Base-by-base conservation (phyloP, 2,888 invertebrate genomes). In the Melinaea menophilus region DNA sequence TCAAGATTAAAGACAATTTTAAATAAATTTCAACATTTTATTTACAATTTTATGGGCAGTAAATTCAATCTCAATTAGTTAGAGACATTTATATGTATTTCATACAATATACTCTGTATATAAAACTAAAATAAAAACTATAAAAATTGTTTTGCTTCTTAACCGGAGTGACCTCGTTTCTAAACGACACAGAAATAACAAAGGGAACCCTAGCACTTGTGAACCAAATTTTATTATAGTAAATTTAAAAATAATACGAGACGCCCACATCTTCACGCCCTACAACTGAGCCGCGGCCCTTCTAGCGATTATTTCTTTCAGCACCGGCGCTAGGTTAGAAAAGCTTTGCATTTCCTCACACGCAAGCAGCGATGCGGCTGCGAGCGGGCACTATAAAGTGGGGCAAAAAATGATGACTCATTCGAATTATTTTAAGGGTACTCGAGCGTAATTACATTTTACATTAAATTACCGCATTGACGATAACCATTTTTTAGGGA, bases 231-330 rank as follows among this genome's bases (percentile, higher is more conserved):
- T 75, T 76, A 74, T 75, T 73, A 73, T 58, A 67, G 73, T 73
- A 72, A 63, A 61, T 71, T 71, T 76, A 77, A 80, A 81, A 79
- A 81, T 80, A 79, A 66, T 58, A 54, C 51, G 34, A 34, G 45
- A 61, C 67, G 59, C 65, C 67, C 46, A 67, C 67, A 57, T 61
- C 31, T 62, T 61, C 37, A 67, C 58, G 71, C 67, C 67, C 63
- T 64, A 51, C 60, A 47, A 56, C 59, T 51, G 56, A 35, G 47
- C 48, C 33, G 45, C 61, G 64, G 64, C 69, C 70, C 73, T 72
- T 71, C 65, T 48, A 70, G 66, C 64, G 54, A 47, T 68, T 60
- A 61, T 60, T 56, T 65, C 67, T 67, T 65, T 67, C 63, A 61
- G 62, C 60, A 58, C 56, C 58, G 68, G 67, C 61, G 67, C 63